Base-by-base conservation (phyloP, 2,888 invertebrate species). In the Strigamia crassipes region DNA sequence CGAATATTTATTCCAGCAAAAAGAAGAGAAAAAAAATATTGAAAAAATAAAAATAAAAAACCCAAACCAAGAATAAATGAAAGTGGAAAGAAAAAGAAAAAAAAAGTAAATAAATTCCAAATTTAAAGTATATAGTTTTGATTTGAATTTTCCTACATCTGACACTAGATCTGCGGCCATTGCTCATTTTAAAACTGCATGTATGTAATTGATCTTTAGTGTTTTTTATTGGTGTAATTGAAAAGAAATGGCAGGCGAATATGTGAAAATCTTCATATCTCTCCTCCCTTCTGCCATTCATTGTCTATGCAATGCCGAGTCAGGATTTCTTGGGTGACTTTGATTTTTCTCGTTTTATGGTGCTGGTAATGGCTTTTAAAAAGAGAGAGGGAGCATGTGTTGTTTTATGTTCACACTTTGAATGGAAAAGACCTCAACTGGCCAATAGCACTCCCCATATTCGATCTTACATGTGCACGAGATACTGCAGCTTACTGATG, bases 331-430 rank as follows among this genome's bases (percentile, higher is more conserved):
- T 73, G 73, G 73, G 73, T 73, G 73, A 73, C 73, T 73, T 73
- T 73, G 73, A 73, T 73, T 73, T 73, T 73, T 73, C 73, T 73
- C 23, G 73, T 73, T 73, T 73, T 73, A 73, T 73, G 73, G 23
- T 73, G 73, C 73, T 73, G 31, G 73, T 73, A 73, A 73, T 73
- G 73, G 73, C 31, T 73, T 73, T 73, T 73, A 73, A 73, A 73
- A 73, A 73, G 56, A 56, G 56, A 73, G 31, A 12, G 31, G 31
- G 73, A 73, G 73, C 73, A 73, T 73, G 27, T 73, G 73, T 73
- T 73, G 73, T 73, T 73, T 73, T 73, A 73, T 73, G 73, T 73
- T 73, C 73, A 31, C 73, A 73, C 73, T 73, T 73, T 73, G 73
- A 73, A 73, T 73, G 31, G 73, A 73, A 73, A 73, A 73, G 73